Percentiles rank a stretch among this genome's conserved stretches.
phyloP scores from a whole-genome alignment of 2,797 vertebrate species.

The Gambelia wislizenii region DNA sequence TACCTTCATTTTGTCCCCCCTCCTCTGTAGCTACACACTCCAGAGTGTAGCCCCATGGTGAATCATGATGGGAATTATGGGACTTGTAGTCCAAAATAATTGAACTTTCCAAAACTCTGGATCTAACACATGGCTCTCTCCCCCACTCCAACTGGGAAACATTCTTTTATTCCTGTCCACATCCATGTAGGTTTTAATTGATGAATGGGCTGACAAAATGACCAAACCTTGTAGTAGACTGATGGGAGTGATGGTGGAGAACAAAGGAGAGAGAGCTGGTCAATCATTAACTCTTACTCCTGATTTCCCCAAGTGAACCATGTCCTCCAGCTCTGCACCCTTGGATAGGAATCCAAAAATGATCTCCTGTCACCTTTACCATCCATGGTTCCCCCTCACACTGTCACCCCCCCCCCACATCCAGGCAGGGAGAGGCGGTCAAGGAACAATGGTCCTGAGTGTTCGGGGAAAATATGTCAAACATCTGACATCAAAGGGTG shows the following conservation, averaged over 20 bases:
- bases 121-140: neutral
- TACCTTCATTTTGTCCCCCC: too few species aligned
- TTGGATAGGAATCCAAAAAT: conserved; percentile 8
- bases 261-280: neutral
- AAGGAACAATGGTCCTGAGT: conserved; percentile 67
- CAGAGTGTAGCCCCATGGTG: too few species aligned
- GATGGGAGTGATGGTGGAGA: neutral
- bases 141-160: neutral
- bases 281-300: conserved; percentile 58
- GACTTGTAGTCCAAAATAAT: neutral
- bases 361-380: conserved; percentile 34
- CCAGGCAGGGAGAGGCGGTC: neutral
- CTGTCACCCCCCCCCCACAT: neutral
- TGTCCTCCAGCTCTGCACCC: neutral
- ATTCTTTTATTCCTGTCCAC: neutral
- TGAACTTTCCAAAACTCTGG: too few species aligned
- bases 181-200: too few species aligned
- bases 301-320: neutral
- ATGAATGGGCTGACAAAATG: neutral
- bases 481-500: conserved; percentile 65
- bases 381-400: conserved; percentile 11
- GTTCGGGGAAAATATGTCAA: conserved; percentile 68
- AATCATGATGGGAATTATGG: too few species aligned
- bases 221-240: too few species aligned
- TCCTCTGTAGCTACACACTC: too few species aligned